Evolutionary conservation across 2,113 vertebrate species (phyloP).

Genomic region (Addax nasomaculatus): DNA sequence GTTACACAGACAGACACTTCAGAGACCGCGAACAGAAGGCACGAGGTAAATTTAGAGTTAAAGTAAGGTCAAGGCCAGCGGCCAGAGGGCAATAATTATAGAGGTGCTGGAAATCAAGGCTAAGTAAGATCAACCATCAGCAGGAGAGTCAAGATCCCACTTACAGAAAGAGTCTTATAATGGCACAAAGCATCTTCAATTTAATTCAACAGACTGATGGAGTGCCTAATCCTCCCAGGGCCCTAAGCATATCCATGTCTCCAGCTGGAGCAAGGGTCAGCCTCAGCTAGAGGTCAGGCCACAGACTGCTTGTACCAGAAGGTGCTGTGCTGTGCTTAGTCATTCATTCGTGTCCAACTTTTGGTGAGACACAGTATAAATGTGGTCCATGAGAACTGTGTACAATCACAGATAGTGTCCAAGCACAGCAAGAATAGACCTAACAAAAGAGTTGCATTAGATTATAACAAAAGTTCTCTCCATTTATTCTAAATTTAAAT

Average conservation of each 20-base stretch:
- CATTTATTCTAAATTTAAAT: neutral
- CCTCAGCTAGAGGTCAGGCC: neutral
- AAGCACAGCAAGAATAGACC: neutral
- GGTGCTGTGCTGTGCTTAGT: neutral
- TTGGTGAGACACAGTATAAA: neutral
- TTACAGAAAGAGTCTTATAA: neutral
- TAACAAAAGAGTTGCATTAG: neutral
- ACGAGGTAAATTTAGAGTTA: neutral
- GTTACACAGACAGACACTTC: neutral
- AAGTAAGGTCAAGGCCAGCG: neutral
- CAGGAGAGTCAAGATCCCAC: neutral
- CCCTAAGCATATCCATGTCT: too few relatives aligned
- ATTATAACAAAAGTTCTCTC: neutral
- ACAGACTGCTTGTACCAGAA: neutral
- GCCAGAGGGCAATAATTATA: neutral
- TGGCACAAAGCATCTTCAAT: neutral
- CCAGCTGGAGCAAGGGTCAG: neutral
- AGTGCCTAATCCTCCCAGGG: neutral
- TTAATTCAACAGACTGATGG: neutral
- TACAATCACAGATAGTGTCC: neutral
- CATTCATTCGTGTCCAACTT: fast-evolving
- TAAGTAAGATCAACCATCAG: neutral
- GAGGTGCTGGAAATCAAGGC: neutral
- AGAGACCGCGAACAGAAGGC: neutral
- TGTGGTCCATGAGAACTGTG: neutral